phyloP scores from a whole-genome alignment of 2,888 invertebrate genomes.

The Drosophila robusta region DNA sequence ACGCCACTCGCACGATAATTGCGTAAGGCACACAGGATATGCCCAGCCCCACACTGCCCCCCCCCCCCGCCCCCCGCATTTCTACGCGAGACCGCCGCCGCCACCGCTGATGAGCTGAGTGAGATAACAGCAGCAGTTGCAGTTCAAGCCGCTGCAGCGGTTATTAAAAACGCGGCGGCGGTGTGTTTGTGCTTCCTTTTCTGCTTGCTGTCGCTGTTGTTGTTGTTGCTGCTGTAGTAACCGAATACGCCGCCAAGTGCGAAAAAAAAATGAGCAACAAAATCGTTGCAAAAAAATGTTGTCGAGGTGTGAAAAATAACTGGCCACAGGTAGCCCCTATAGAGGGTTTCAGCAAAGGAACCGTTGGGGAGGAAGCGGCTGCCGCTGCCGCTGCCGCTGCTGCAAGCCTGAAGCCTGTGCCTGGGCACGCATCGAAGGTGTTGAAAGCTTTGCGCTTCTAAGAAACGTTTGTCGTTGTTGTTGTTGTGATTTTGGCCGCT shows the following conservation, averaged over 20 bases:
- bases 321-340: constrained; percentile 54
- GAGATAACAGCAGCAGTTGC: constrained; percentile 64
- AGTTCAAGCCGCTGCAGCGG: constrained; percentile 45
- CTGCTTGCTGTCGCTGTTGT: constrained; percentile 19
- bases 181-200: constrained; percentile 49
- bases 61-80: neutral
- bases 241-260: constrained; percentile 80
- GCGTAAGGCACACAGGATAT: constrained; percentile 58
- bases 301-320: constrained; percentile 84
- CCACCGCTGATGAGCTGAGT: constrained; percentile 72
- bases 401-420: constrained; percentile 49
- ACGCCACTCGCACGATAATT: constrained; percentile 81
- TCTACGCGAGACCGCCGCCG: constrained; percentile 10
- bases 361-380: constrained; percentile 2
- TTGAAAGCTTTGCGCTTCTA: constrained; percentile 82
- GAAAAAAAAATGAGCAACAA: constrained; percentile 55
- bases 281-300: constrained; percentile 49
- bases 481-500: constrained; percentile 70
- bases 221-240: constrained; percentile 55
- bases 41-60: constrained; percentile 20
- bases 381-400: neutral
- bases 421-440: constrained; percentile 77
- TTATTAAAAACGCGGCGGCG: constrained; percentile 69
- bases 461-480: constrained; percentile 77
- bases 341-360: constrained; percentile 2